Conservation (phyloP, 2,113 vertebrate genomes). For the Morone saxatilis region DNA sequence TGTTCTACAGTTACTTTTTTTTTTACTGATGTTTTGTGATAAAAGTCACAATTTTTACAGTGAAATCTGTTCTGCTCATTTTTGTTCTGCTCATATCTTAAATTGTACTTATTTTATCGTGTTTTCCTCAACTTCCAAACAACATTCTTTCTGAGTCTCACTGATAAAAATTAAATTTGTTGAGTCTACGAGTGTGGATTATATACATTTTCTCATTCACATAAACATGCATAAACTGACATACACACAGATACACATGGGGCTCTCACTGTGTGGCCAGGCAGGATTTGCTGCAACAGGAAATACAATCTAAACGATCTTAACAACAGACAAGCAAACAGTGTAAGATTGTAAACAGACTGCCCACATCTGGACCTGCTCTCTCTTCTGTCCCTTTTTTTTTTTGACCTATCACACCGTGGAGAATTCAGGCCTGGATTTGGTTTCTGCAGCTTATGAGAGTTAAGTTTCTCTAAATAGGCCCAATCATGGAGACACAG, state of each 20-base stretch:
- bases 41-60: neutral
- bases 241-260: neutral
- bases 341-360: conserved; percentile 49
- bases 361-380: conserved; percentile 31
- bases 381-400: neutral
- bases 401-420: neutral
- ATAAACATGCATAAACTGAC: conserved; percentile 2
- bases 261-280: conserved; percentile 54
- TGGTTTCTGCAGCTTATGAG: conserved; percentile 1
- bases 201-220: neutral
- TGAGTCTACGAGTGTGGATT: conserved; percentile 15
- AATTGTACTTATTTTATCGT: neutral
- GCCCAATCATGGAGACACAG: conserved; percentile 33
- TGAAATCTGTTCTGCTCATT: neutral
- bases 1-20: neutral
- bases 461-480: conserved; percentile 31
- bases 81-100: neutral
- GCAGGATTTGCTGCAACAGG: conserved; percentile 42
- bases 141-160: neutral
- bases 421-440: conserved; percentile 24
- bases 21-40: neutral
- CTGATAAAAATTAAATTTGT: conserved; percentile 7
- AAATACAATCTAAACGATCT: conserved; percentile 53
- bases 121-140: neutral
- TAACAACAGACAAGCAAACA: conserved; percentile 55